Evolutionary conservation across 2,888 invertebrate genomes (phyloP), one percentile per base, ranked within the genome.

Genomic region (Rhorus exstirpatorius): DNA sequence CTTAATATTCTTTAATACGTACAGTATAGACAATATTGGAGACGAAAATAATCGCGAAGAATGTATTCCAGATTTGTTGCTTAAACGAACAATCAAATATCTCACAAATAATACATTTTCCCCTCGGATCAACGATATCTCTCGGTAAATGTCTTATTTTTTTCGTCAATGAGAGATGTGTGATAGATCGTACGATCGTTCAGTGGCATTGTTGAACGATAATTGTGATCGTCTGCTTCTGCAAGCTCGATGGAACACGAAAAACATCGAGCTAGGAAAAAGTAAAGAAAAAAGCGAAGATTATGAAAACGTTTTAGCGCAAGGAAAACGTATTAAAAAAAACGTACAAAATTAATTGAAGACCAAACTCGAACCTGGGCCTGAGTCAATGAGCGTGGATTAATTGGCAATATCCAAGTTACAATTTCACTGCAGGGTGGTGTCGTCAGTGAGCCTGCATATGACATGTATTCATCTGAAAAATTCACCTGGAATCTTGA

Each of bases 401-500:
- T 88, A 46, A 93, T 90, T 82, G 94, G 93, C 1, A 94, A 92
- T 55, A 94, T 93, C 94, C 94, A 94, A 67, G 92, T 93, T 63
- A 94, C 94, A 60, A 93, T 93, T 90, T 94, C 94, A 81, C 70
- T 86, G 78, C 91, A 92, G 0, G 94, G 94, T 2, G 94, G 94
- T 2, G 94, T 94, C n/a, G 94, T 94, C 78, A 94, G 88, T 0
- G 94, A 94, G 0, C 94, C 94, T 24, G 89, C 88, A 86, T 95
- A 95, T 0, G 94, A 93, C 91, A 84, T 75, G 31, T 87, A 89
- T 38, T 84, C 84, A 10, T 78, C 1, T 81, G 53, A 35, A 86
- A 74, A 7, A 10, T 84, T 51, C 1, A 93, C 93, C 87, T 93
- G 94, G 12, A 88, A 61, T 87, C 85, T 26, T 82, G 83, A 84